These are phyloP conservation scores for Periplaneta americana DNA, from an alignment of 1,140 invertebrate species.

Conservation along the genomic window DNA sequence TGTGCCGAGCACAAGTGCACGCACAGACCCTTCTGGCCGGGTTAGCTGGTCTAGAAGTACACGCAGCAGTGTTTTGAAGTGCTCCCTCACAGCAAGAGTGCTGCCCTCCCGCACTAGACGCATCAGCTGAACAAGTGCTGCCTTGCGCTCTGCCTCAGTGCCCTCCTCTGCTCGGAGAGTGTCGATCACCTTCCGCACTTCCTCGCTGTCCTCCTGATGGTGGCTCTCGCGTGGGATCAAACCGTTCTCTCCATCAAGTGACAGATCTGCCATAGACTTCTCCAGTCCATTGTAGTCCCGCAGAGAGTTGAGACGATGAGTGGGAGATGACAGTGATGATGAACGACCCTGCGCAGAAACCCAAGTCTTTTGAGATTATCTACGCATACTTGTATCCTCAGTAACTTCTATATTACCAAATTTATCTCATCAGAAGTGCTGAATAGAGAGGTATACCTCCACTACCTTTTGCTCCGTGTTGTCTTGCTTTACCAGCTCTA, in stretches of 20 bases:
- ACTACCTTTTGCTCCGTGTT: too few species aligned
- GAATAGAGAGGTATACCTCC: too few species aligned
- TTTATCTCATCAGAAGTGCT: too few species aligned
- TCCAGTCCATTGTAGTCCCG: slow-evolving; percentile 9
- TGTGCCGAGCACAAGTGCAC: slow-evolving; percentile 67
- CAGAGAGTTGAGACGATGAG: slow-evolving; percentile 30
- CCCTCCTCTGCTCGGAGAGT: slow-evolving; percentile 15
- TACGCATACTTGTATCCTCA: too few species aligned
- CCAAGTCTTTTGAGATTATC: too few species aligned
- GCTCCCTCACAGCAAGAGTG: slow-evolving; percentile 44
- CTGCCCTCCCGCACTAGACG: slow-evolving; percentile 41
- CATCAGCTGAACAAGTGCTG: slow-evolving; percentile 39
- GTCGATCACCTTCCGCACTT: slow-evolving; percentile 23
- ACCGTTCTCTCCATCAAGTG: not conserved
- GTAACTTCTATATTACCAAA: too few species aligned
- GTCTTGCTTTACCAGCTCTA: too few species aligned
- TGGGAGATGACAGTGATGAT: slow-evolving; percentile 42
- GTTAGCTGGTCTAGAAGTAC: slow-evolving; percentile 67
- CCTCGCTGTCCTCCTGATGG: slow-evolving; percentile 19
- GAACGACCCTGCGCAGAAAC: slow-evolving; percentile 41
- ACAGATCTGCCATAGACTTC: not conserved
- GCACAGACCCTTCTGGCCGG: slow-evolving; percentile 57
- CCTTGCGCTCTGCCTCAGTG: slow-evolving; percentile 31
- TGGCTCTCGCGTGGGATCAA: slow-evolving; percentile 1
- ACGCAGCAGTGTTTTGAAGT: slow-evolving; percentile 54